Conservation (phyloP, 2,888 invertebrate species). For the Drosophila percnosoma region DNA sequence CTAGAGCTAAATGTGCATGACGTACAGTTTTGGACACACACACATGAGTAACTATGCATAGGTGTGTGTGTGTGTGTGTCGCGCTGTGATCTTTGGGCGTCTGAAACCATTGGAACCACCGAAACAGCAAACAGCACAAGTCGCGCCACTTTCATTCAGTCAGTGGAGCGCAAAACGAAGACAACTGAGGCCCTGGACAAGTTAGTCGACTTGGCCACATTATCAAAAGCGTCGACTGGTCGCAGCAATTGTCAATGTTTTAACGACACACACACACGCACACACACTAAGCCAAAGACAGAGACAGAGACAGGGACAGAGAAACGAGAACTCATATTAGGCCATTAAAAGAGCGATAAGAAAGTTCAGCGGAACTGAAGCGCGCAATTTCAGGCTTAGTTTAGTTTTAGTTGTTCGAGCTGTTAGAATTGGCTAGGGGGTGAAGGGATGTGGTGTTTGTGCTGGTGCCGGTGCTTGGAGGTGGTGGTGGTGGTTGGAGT, state of each 20-base stretch:
- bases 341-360: slow-evolving; percentile 80
- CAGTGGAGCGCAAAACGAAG: slow-evolving; percentile 75
- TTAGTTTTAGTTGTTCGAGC: slow-evolving; percentile 54
- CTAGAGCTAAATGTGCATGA: slow-evolving; percentile 74
- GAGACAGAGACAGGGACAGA: slow-evolving; percentile 4
- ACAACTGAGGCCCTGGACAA: slow-evolving; percentile 45
- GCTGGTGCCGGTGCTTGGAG: not conserved
- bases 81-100: slow-evolving; percentile 57
- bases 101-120: slow-evolving; percentile 57
- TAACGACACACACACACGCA: slow-evolving; percentile 40
- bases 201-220: slow-evolving; percentile 57
- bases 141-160: slow-evolving; percentile 68
- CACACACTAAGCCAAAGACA: slow-evolving; percentile 1
- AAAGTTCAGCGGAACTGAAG: slow-evolving; percentile 81
- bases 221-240: slow-evolving; percentile 64
- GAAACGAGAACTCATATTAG: slow-evolving; percentile 70
- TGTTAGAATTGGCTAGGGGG: not conserved
- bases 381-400: slow-evolving; percentile 79
- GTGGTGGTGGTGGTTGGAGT: not conserved
- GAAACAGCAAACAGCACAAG: slow-evolving; percentile 26
- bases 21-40: slow-evolving; percentile 77
- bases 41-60: slow-evolving; percentile 18
- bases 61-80: slow-evolving; percentile 29
- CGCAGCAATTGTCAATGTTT: slow-evolving; percentile 72
- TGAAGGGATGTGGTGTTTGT: not conserved